Evolutionary conservation across 2,113 vertebrate species (phyloP).

Genomic region (Thryonomys swinderianus): DNA sequence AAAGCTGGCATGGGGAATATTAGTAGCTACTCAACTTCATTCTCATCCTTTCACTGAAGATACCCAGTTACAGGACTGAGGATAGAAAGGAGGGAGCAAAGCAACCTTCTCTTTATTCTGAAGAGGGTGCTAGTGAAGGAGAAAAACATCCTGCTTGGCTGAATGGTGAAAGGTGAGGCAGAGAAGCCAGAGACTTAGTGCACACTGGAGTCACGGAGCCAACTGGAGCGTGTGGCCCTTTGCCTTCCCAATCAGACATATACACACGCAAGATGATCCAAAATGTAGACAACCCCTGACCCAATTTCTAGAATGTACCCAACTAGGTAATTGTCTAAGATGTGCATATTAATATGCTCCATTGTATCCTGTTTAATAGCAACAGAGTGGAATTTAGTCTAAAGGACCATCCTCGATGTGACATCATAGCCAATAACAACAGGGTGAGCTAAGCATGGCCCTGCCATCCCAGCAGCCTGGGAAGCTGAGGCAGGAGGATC

Average conservation of each 20-base stretch:
- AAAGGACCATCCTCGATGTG: too few relatives aligned
- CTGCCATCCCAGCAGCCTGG: background rate
- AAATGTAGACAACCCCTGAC: background rate
- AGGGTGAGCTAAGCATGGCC: background rate
- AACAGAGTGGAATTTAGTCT: background rate
- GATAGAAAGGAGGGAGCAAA: background rate
- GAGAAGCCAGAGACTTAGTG: background rate
- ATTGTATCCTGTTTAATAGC: background rate
- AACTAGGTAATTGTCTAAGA: background rate
- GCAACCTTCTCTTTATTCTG: background rate
- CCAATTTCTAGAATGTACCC: background rate
- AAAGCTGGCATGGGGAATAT: background rate
- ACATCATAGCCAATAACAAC: background rate
- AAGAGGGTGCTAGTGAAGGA: background rate
- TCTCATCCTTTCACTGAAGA: background rate
- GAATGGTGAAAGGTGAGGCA: background rate
- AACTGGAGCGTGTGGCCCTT: background rate
- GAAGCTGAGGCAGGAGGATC: background rate
- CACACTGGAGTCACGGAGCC: accelerated
- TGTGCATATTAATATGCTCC: background rate
- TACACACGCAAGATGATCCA: background rate
- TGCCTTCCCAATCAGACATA: background rate
- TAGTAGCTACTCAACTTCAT: background rate
- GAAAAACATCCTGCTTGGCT: background rate
- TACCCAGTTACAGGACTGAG: background rate